These are phyloP conservation scores for Tinamus major DNA, from an alignment of 2,797 vertebrate genomes.

Conservation along the genomic window DNA sequence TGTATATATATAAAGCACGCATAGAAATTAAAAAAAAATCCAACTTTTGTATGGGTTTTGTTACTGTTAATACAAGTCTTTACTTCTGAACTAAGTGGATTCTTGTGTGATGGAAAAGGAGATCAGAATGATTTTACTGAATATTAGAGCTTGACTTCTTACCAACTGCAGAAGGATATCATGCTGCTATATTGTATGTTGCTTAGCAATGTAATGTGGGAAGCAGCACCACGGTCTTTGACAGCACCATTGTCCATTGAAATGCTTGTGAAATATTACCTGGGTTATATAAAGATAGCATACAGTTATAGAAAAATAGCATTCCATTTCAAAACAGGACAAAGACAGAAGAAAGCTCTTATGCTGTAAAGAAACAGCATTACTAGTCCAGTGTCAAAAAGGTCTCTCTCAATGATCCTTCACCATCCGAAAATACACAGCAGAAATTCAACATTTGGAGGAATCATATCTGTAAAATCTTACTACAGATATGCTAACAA, in stretches of 20 bases:
- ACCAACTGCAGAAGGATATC: conserved; percentile 56
- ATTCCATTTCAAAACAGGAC: conserved; percentile 37
- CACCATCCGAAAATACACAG: background rate
- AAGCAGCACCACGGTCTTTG: conserved; percentile 71
- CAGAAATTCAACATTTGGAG: conserved; percentile 25
- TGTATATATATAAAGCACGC: background rate
- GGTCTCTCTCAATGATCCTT: conserved; percentile 24
- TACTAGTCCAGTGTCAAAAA: conserved; percentile 13
- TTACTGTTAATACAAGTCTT: conserved; percentile 29
- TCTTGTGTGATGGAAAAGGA: background rate
- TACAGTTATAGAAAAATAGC: conserved; percentile 36
- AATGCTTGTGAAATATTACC: conserved; percentile 70
- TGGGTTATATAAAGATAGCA: conserved; percentile 65
- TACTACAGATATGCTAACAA: background rate
- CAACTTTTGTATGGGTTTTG: background rate
- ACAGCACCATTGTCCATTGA: conserved; percentile 71
- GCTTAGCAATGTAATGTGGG: conserved; percentile 74
- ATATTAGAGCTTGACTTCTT: conserved; percentile 52
- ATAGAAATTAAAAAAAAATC: background rate
- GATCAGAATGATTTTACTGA: conserved; percentile 48
- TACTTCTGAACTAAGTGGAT: background rate
- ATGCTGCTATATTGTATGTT: conserved; percentile 74
- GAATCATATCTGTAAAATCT: background rate
- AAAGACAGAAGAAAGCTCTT: background rate
- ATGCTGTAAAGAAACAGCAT: background rate